Evolutionary conservation across 2,888 invertebrate species (phyloP).

Genomic region (Pandemis cinnamomeana): DNA sequence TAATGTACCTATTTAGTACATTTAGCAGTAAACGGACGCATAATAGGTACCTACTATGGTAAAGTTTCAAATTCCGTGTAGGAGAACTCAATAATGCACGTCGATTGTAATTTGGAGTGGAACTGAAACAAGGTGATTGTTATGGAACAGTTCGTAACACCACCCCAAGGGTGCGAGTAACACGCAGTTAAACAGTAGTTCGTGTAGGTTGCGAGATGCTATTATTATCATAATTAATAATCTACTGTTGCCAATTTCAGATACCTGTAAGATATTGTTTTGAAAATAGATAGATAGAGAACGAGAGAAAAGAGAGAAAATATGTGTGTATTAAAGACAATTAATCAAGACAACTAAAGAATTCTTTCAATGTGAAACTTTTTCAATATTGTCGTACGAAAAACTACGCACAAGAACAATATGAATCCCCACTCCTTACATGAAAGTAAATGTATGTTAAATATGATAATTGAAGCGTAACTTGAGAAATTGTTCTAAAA

Average conservation of each 20-base stretch:
- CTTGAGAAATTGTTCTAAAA: slow-evolving; percentile 38
- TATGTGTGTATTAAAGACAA: too few relatives aligned
- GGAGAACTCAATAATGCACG: slow-evolving; percentile 24
- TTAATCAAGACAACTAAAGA: too few relatives aligned
- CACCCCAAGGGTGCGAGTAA: neutral
- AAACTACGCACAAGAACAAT: slow-evolving; percentile 22
- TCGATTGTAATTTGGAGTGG: slow-evolving; percentile 26
- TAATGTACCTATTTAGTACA: neutral
- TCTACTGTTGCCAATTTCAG: neutral
- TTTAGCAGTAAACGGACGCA: neutral
- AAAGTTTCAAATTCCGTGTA: slow-evolving; percentile 6
- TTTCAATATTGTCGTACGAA: neutral
- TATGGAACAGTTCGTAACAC: slow-evolving; percentile 29
- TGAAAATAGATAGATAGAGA: too few relatives aligned
- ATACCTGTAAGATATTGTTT: too few relatives aligned
- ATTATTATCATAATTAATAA: neutral
- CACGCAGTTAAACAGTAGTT: neutral
- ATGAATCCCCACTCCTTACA: neutral
- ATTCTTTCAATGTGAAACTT: neutral
- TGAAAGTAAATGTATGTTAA: slow-evolving; percentile 23
- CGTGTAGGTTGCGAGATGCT: neutral
- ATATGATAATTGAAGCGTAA: slow-evolving; percentile 39
- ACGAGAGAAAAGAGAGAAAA: too few relatives aligned
- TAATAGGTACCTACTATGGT: slow-evolving; percentile 8
- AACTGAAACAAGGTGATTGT: slow-evolving; percentile 22